phyloP scores from a whole-genome alignment of 2,113 vertebrate species.

The Pseudopodoces humilis region DNA sequence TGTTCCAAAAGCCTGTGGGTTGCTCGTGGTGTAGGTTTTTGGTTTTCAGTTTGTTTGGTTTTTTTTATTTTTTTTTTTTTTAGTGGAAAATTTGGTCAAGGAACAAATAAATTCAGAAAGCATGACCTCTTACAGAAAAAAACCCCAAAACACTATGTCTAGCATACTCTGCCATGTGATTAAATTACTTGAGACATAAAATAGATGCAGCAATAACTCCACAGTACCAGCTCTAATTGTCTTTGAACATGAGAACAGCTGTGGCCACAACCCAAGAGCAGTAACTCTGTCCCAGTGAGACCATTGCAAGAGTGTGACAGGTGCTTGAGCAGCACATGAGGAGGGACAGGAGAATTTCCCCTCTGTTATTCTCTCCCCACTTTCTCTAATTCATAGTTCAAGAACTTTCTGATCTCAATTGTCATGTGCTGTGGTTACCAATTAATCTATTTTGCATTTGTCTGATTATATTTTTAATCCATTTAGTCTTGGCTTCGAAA shows the following conservation, averaged over 20 bases:
- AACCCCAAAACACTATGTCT: not conserved
- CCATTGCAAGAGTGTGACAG: not conserved
- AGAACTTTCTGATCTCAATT: not conserved
- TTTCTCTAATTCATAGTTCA: not conserved
- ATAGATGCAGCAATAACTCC: not conserved
- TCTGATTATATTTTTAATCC: not conserved
- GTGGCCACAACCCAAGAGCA: not conserved
- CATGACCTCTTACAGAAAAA: not conserved
- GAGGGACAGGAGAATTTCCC: not conserved
- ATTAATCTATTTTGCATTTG: not conserved
- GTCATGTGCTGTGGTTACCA: fast-evolving
- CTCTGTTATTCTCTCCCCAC: not conserved
- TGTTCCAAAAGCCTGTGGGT: not conserved
- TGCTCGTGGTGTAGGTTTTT: not conserved
- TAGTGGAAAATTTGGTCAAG: not conserved
- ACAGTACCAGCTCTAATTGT: not conserved
- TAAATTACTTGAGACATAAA: not conserved
- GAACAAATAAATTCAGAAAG: not conserved
- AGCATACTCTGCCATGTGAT: not conserved
- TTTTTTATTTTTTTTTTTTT: not conserved
- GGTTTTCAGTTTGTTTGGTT: not conserved
- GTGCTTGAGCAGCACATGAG: fast-evolving
- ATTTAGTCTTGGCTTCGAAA: not conserved
- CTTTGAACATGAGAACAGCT: not conserved
- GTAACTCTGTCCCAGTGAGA: not conserved